Base-by-base conservation (phyloP, 2,113 vertebrate genomes). In the Rallus limicola region DNA sequence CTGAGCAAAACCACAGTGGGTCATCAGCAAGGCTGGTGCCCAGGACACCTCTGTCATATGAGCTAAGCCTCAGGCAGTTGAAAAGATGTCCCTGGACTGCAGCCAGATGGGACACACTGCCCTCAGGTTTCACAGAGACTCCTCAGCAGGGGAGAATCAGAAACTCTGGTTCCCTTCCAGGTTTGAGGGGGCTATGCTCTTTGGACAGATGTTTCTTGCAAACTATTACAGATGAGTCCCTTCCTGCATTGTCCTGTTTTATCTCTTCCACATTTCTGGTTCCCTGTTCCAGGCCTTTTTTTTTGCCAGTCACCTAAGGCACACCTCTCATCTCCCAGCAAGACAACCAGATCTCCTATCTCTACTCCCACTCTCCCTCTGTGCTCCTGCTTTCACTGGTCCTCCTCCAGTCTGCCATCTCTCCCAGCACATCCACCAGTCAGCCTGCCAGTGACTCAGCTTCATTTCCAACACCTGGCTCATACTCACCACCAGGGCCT, bases 401-500 rank as follows among this genome's bases (percentile, higher is more conserved):
- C 18, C 48, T 71, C 29, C 17, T 87, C 33, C 33, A 64, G 13
- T 9, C 62, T 83, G 28, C 52, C 34, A 63, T 33, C 16, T 28
- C 72, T 65, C n/a, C 31, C 65, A 78, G 31, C 25, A 14, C 60
- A 38, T 42, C 55, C 65, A 93, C 16, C 69, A 85, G 33, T 59
- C 46, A 93, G 25, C 28, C 23, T 68, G 85, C 34, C 62, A 59
- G 23, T 59, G 48, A 46, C 17, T 34, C 34, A 56, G 38, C 26
- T 69, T 29, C 21, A 25, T 44, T 16, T 87, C 68, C 28, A 36
- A 63, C 62, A 40, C 31, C 53, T 62, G 71, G 58, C 36, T 92
- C 20, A 18, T 28, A 6, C 62, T 69, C 33, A 48, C 34, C 63
- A 65, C 26, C 1, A 0, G 0, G 1, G 19, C 9, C 42, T 46